Conservation (phyloP, 2,113 vertebrate genomes). For the Pardalotus punctatus region DNA sequence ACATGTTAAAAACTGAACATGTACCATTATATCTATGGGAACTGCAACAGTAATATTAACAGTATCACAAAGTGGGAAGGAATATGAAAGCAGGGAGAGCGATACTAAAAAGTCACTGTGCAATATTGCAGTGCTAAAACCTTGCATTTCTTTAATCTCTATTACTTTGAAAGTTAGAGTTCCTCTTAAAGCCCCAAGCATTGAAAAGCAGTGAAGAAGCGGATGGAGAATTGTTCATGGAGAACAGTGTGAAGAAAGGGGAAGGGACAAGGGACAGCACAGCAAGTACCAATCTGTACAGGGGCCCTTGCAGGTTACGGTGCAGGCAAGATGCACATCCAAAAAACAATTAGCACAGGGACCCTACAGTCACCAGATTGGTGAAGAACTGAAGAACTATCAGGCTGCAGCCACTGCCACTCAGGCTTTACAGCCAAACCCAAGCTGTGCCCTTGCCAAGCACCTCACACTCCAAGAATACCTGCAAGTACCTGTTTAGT, state of each 20-base stretch:
- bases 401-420: not conserved
- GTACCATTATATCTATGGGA: not conserved
- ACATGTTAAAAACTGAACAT: not conserved
- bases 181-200: not conserved
- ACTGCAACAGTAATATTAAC: not conserved
- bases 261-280: not conserved
- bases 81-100: not conserved
- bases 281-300: not conserved
- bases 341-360: not conserved
- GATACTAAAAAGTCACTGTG: not conserved
- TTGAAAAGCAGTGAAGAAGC: not conserved
- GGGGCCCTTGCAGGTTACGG: accelerated
- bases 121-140: not conserved
- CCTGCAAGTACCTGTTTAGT: slow-evolving; percentile 90
- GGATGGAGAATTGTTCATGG: not conserved
- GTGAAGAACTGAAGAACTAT: not conserved
- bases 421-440: not conserved
- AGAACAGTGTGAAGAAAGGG: accelerated
- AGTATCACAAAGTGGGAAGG: not conserved
- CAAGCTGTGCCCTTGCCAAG: not conserved
- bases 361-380: not conserved
- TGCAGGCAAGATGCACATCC: not conserved
- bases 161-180: not conserved
- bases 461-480: not conserved
- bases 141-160: not conserved